phyloP scores from a whole-genome alignment of 2,888 invertebrate species.

The Drosophila gaucha region DNA sequence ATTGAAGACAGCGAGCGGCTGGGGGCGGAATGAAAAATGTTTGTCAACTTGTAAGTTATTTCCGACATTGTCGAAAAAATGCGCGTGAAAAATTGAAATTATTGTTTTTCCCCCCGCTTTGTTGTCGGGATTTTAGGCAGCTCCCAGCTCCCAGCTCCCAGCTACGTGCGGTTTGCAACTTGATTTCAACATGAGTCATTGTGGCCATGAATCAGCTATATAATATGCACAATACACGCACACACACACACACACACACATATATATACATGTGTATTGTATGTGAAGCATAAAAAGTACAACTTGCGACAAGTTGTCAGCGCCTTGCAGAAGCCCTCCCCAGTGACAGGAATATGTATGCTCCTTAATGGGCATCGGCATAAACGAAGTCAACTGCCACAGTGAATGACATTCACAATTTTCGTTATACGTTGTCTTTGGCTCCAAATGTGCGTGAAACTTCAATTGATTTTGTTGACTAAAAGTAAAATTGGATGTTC shows the following conservation, averaged over 20 bases:
- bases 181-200: conserved; percentile 66
- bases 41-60: conserved; percentile 74
- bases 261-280: neutral
- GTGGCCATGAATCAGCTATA: conserved; percentile 63
- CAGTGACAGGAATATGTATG: conserved; percentile 7
- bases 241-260: neutral
- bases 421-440: conserved; percentile 43
- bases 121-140: conserved; percentile 23
- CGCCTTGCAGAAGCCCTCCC: conserved; percentile 30
- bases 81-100: conserved; percentile 70
- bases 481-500: conserved; percentile 6
- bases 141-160: neutral
- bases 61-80: conserved; percentile 65
- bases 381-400: conserved; percentile 30
- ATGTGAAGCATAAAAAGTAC: conserved; percentile 57
- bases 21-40: conserved; percentile 57
- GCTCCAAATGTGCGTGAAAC: conserved; percentile 46
- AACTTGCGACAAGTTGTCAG: conserved; percentile 66
- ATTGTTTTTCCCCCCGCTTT: conserved; percentile 51
- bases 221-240: conserved; percentile 53
- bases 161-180: conserved; percentile 62
- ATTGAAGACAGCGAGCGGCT: neutral
- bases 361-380: conserved; percentile 15
- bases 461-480: conserved; percentile 40
- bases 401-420: conserved; percentile 52